Percentiles rank a stretch among this genome's conserved stretches.
Evolutionary conservation across 35 echinoderm and acorn worm species (phyloP).

Genomic region (Ophioderma brevispina): DNA sequence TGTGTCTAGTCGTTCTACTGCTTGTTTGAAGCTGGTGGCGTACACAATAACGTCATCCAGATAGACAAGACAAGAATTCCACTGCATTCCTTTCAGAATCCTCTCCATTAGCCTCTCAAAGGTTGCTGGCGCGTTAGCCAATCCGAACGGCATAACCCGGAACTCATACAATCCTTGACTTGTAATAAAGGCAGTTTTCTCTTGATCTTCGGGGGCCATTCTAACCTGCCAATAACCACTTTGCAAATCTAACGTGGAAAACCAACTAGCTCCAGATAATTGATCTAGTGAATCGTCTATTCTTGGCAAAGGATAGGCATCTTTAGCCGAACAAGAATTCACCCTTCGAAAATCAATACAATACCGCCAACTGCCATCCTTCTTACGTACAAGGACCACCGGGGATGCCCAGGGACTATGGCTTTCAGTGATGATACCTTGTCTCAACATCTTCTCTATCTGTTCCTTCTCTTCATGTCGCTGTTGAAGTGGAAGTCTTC

Average conservation of each 20-base stretch:
- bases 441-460: constrained; percentile 22
- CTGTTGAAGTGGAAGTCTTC: background rate
- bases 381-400: constrained; percentile 50
- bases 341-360: constrained; percentile 46
- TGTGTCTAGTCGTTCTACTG: constrained; percentile 15
- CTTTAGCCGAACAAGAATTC: constrained; percentile 14
- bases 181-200: constrained; percentile 49
- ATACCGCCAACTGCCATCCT: constrained; percentile 13
- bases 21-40: background rate
- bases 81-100: constrained; percentile 45
- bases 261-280: constrained; percentile 21
- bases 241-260: too few relatives aligned
- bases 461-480: background rate
- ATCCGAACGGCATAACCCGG: constrained; percentile 29
- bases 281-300: constrained; percentile 53
- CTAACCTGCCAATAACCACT: constrained; percentile 49
- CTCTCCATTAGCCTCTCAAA: constrained; percentile 70
- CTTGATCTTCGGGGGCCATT: constrained; percentile 6
- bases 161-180: constrained; percentile 31
- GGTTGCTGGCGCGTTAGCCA: background rate
- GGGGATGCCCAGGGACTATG: constrained; percentile 39
- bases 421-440: background rate
- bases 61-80: constrained; percentile 57
- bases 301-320: constrained; percentile 41
- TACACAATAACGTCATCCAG: constrained; percentile 77